phyloP scores from a whole-genome alignment of 2,113 vertebrate species.

The Drymodes brunneopygia region DNA sequence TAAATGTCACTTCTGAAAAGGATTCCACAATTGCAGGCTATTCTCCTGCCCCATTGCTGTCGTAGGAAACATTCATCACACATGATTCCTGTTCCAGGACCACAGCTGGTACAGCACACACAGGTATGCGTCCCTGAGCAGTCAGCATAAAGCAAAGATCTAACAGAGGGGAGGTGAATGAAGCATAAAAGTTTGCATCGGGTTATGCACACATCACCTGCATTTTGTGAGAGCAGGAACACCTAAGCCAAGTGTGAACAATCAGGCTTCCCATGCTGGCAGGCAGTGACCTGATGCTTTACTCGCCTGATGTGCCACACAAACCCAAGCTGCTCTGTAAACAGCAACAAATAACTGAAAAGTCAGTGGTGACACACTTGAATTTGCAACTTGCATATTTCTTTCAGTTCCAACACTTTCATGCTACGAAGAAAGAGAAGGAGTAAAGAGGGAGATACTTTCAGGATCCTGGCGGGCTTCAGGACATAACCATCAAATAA shows the following conservation, averaged over 20 bases:
- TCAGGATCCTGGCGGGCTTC: neutral
- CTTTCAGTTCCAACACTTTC: neutral
- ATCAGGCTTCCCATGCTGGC: neutral
- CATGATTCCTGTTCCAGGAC: neutral
- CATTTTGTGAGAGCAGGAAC: neutral
- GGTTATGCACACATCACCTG: neutral
- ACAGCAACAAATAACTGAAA: conserved; percentile 2
- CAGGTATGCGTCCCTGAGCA: neutral
- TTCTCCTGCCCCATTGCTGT: neutral
- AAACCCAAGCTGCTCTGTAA: conserved; percentile 10
- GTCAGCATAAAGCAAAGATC: neutral
- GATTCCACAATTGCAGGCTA: neutral
- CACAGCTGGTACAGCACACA: neutral
- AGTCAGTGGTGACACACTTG: neutral
- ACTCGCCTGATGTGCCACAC: neutral
- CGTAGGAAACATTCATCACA: neutral
- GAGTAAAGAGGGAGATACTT: neutral
- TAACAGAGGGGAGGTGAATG: neutral
- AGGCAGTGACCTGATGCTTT: neutral
- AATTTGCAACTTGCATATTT: neutral
- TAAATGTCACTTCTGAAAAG: neutral
- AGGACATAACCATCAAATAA: conserved; percentile 8
- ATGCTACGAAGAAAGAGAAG: neutral
- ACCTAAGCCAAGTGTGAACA: neutral
- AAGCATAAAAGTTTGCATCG: neutral